Conservation (phyloP, 2,113 vertebrate species). For the Eudyptes chrysolophus region DNA sequence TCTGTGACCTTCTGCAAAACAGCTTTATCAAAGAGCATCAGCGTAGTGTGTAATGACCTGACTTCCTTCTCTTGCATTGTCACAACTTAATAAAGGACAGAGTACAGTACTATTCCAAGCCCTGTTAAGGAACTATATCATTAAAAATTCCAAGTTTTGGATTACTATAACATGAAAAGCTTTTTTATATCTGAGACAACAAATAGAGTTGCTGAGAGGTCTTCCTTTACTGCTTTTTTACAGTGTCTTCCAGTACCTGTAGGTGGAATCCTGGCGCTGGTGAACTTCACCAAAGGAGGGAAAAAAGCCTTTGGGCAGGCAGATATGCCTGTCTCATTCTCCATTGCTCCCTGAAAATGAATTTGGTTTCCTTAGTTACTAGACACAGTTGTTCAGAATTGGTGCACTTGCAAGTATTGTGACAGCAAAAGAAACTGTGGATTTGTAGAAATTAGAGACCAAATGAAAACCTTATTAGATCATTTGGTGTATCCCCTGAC, state of each 20-base stretch:
- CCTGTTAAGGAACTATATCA: not conserved
- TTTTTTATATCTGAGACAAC: not conserved
- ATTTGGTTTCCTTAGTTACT: conserved; percentile 69
- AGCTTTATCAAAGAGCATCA: conserved; percentile 7
- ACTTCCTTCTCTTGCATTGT: not conserved
- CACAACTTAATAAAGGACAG: not conserved
- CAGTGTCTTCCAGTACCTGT: not conserved
- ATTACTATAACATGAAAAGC: not conserved
- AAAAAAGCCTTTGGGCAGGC: not conserved
- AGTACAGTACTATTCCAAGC: not conserved
- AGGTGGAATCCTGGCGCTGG: not conserved
- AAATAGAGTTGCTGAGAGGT: not conserved
- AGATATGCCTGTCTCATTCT: not conserved
- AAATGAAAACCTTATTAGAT: conserved; percentile 52
- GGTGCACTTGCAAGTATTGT: conserved; percentile 60
- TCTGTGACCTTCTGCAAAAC: not conserved
- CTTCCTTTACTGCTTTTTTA: not conserved
- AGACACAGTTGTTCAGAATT: conserved; percentile 51
- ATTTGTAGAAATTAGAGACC: conserved; percentile 50
- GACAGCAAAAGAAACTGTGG: conserved; percentile 40
- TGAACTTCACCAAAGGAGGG: not conserved
- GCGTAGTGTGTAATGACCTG: not conserved
- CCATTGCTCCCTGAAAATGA: conserved; percentile 55
- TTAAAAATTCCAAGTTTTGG: not conserved
- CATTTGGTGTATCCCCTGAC: conserved; percentile 33